phyloP scores from a whole-genome alignment of 2,113 vertebrate species.

The Cephalopholis sonnerati region DNA sequence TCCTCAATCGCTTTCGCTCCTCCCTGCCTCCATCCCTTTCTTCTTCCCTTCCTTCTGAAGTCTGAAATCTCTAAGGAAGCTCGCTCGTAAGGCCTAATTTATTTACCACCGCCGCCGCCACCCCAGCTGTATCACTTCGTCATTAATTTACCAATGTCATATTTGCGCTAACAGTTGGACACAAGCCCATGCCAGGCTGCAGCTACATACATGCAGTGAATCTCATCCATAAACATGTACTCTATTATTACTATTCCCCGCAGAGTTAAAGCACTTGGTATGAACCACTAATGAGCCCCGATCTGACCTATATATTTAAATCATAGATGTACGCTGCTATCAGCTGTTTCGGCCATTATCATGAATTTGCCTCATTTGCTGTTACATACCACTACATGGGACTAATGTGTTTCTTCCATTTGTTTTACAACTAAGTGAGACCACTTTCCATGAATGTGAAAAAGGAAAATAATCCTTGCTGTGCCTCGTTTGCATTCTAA shows the following conservation, averaged over 20 bases:
- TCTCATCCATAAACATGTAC: slow-evolving; percentile 74
- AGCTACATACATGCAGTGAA: slow-evolving; percentile 40
- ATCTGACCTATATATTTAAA: slow-evolving; percentile 76
- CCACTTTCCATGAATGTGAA: slow-evolving; percentile 26
- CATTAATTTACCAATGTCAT: slow-evolving; percentile 73
- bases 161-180: slow-evolving; percentile 68
- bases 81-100: slow-evolving; percentile 66
- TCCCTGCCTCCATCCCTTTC: slow-evolving; percentile 50
- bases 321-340: slow-evolving; percentile 53
- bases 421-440: slow-evolving; percentile 35
- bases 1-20: slow-evolving; percentile 30
- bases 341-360: slow-evolving; percentile 48
- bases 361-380: slow-evolving; percentile 57
- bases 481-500: neutral
- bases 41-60: slow-evolving; percentile 71
- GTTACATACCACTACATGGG: slow-evolving; percentile 23
- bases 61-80: slow-evolving; percentile 70
- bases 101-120: slow-evolving; percentile 65
- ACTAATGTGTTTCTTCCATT: slow-evolving; percentile 26
- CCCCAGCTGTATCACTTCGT: slow-evolving; percentile 65
- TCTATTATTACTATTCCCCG: slow-evolving; percentile 65
- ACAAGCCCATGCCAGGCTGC: slow-evolving; percentile 22
- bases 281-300: slow-evolving; percentile 74
- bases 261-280: slow-evolving; percentile 58
- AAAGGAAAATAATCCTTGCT: slow-evolving; percentile 4